Evolutionary conservation across 2,797 vertebrate species (phyloP).

Genomic region (Diglossa cyanea): DNA sequence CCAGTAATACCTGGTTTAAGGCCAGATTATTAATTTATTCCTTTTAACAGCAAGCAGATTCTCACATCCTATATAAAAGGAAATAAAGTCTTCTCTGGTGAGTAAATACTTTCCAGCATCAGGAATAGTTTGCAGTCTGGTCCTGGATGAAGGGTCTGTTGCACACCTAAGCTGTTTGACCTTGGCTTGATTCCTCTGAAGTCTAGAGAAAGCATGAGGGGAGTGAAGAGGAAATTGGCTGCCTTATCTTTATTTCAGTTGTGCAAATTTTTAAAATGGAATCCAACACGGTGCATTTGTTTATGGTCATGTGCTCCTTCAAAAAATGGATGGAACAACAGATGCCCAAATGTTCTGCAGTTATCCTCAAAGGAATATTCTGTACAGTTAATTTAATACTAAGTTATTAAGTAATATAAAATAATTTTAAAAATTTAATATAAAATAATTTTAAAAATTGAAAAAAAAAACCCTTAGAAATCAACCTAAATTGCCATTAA

Average conservation of each 20-base stretch:
- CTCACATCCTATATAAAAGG: not conserved
- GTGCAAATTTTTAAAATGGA: not conserved
- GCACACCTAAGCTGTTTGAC: not conserved
- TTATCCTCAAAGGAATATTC: not conserved
- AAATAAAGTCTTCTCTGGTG: not conserved
- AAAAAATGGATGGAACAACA: not conserved
- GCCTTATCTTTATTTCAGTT: not conserved
- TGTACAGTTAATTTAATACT: not conserved
- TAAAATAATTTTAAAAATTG: not conserved
- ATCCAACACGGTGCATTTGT: not conserved
- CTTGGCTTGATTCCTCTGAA: not conserved
- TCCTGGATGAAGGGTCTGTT: not conserved
- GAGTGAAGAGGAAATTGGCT: not conserved
- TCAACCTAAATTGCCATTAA: not conserved
- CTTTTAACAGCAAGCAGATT: not conserved
- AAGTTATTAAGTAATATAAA: not conserved
- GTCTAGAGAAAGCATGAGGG: not conserved
- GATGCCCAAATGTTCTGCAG: not conserved
- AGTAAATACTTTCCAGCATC: not conserved
- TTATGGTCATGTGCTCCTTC: not conserved
- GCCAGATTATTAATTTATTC: not conserved
- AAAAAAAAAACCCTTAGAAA: not conserved
- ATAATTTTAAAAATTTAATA: not conserved
- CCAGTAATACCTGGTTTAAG: not conserved
- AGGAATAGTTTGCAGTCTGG: not conserved